Evolutionary conservation across 2,113 vertebrate species (phyloP), one percentile per base, ranked within the genome.

Genomic region (Corythaeola cristata): DNA sequence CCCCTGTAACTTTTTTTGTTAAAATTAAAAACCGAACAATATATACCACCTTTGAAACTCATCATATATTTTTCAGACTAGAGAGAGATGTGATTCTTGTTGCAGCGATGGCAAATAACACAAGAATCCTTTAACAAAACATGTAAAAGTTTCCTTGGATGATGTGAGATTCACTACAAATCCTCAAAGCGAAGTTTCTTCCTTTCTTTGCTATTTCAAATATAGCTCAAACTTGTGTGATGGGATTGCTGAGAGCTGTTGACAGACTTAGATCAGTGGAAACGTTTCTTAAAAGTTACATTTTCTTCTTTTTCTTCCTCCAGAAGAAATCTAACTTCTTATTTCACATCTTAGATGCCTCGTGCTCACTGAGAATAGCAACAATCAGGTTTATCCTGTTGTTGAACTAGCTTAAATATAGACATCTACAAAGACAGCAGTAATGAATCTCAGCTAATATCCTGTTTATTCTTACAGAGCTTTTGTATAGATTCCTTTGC

Each of bases 371-470:
- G 50, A 85, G 58, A 87, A 85, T 35, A 89, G 67, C 50, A 92
- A 53, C 59, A 89, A 62, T 53, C 69, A 73, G 55, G 33, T 74
- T 92, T 89, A 89, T 88, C 44, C 73, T 89, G 62, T 63, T 89
- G 68, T 69, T 88, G 71, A 82, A 91, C 69, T 75, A 89, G 47
- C 58, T 78, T 87, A 95, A 87, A 88, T 89, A 82, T 30, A 95
- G 77, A 85, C 67, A 69, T 95, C 86, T 82, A 50, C 55, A 92
- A 92, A 88, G 81, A 74, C 21, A 20, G 49, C 45, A 88, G 2
- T 95, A 95, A 95, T 79, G 89, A 97, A 92, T 89, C 74, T 91
- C 89, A 55, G 69, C 69, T 97, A 93, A 96, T 96, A 95, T 89
- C 86, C 86, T 92, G 84, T 96, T 97, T 95, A 91, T 95, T 89